Evolutionary conservation across 2,113 vertebrate species (phyloP).

Genomic region (Lonchura striata): DNA sequence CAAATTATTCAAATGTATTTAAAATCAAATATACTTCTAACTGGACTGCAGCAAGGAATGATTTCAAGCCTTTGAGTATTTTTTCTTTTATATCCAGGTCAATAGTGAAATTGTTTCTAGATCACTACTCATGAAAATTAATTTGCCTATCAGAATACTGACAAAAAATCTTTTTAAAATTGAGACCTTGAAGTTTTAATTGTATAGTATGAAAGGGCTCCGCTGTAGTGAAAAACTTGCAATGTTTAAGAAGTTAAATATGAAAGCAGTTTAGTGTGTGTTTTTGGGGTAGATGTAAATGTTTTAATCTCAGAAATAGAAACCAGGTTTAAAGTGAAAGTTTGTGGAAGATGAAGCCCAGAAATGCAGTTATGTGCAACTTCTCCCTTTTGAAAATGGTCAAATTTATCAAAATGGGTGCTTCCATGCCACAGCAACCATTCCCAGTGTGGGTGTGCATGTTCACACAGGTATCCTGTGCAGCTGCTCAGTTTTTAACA

Average conservation of each 20-base stretch:
- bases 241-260: not conserved
- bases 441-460: not conserved
- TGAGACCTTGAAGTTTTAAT: not conserved
- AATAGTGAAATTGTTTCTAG: not conserved
- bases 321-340: not conserved
- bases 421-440: accelerated
- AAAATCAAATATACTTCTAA: slow-evolving; percentile 1
- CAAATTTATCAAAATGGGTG: not conserved
- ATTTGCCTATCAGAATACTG: not conserved
- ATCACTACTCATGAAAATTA: not conserved
- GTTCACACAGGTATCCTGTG: accelerated
- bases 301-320: not conserved
- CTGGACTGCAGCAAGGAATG: not conserved
- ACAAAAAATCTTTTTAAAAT: not conserved
- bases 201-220: not conserved
- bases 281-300: not conserved
- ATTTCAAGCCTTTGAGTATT: not conserved
- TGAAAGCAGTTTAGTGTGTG: not conserved
- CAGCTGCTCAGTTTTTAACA: not conserved
- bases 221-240: not conserved
- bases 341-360: not conserved
- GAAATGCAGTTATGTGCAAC: not conserved
- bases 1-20: slow-evolving; percentile 56
- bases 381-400: not conserved
- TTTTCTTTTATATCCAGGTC: not conserved